Evolutionary conservation across 2,797 vertebrate species (phyloP), one percentile per base, ranked within the genome.

Genomic region (Diglossa cyanea): DNA sequence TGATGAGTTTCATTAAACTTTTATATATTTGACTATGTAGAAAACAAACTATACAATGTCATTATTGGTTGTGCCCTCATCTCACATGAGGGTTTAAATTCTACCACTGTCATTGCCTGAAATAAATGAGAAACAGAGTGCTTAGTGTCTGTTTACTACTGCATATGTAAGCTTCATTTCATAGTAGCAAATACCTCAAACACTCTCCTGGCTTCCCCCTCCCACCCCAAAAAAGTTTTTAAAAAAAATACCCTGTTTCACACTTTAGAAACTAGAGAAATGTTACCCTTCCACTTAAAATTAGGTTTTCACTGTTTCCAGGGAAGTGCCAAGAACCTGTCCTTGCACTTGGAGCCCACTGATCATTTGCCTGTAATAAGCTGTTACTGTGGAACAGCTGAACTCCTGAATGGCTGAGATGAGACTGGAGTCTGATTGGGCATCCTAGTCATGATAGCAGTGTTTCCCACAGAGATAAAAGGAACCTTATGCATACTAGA

Each of bases 11-110:
- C 89, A 90, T 97, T 90, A 95, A 98, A 97, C 96, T 98, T 98
- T 98, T 98, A 97, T 98, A 98, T 98, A 97, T 97, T 96, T 97
- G 96, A 97, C 94, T 97, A 70, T 97, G 93, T 98, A 97, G 97
- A 94, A 97, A 96, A 94, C 75, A 96, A 96, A 92, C 85, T 96
- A 74, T 96, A 93, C 74, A 54, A 95, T 96, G 84, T 85, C 88
- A 95, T 98, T 97, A 98, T 96, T 97, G 89, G 97, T 96, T 97
- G 87, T 96, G 80, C 92, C 85, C 95, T 97, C 94, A 95, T 88
- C 75, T 66, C 61, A 72, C 17, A 28, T 82, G 95, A 86, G 97
- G 97, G 94, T 95, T 96, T 95, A 97, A 97, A 97, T 92, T 91
- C 44, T 94, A 72, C 71, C 83, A 55, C 86, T 97, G 91, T 97